Base-by-base conservation (phyloP, 1,140 invertebrate genomes). In the Drosophila sucinea region DNA sequence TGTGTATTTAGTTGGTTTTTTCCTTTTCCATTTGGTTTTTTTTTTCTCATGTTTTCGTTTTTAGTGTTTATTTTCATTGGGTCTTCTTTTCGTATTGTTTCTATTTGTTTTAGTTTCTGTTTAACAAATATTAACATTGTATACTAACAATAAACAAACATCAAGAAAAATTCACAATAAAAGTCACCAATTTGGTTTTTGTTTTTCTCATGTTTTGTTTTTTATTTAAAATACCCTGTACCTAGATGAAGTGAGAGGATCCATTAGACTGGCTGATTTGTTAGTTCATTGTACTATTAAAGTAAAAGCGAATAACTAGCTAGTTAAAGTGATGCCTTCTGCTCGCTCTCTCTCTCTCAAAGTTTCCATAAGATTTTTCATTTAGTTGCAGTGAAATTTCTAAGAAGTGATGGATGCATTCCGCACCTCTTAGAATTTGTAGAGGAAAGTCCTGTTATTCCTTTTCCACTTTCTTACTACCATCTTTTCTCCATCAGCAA, bases 1-100 rank as follows among this genome's bases (percentile, higher is more conserved):
- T 91, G 90, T 91, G 90, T 91, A 91, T 91, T 91, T 78, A 67
- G 90, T 91, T 85, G 67, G 78, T 74, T 90, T 75, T 81, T 73
- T 70, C 54, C 67, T 76, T 90, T 83, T 54, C 67, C 44, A 23
- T 47, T 23, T n/a, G 5, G 23, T 85, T 81, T 81, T 75, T 65
- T 57, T 69, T 77, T 90, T 83, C 11, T 38, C 10, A 10, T 38
- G 17, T 17, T 17, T 38, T 38, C 11, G 8, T 38, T 38, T 8
- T 38, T 3, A 3, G 35, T 30, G 30, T 30, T 30, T 17, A 17
- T 17, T 30, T 30, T 30, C 30, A 10, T 38, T 47, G 66, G 62
- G 82, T 84, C 73, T 64, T 63, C 32, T 56, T 61, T 62, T 68
- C 55, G 70, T 73, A 67, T 79, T 78, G 79, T 74, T 71, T 57